Percentiles rank a stretch among this genome's conserved stretches.
phyloP scores from a whole-genome alignment of 2,888 invertebrate genomes.

The Phania funesta region DNA sequence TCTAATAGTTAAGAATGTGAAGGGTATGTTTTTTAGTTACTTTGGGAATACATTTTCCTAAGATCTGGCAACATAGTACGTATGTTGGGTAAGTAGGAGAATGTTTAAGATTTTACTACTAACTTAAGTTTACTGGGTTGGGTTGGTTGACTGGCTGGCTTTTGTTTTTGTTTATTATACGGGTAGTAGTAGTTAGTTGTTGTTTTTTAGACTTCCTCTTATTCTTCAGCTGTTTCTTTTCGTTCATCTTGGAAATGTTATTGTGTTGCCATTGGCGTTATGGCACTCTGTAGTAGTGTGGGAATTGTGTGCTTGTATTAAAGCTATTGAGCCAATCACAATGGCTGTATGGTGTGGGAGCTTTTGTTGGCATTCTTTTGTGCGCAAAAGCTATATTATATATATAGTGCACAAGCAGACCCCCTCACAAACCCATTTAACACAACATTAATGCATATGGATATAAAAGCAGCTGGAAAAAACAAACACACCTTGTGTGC shows the following conservation, averaged over 20 bases:
- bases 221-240: constrained; percentile 27
- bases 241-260: constrained; percentile 58
- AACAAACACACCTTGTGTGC: background rate
- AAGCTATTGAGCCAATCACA: constrained; percentile 79
- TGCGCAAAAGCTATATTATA: constrained; percentile 72
- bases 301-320: constrained; percentile 65
- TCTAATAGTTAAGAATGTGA: too few species aligned
- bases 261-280: constrained; percentile 68
- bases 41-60: too few species aligned
- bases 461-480: background rate
- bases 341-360: constrained; percentile 78
- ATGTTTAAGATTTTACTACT: constrained; percentile 29
- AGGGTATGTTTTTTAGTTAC: too few species aligned
- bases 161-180: constrained; percentile 52
- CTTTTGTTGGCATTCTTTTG: constrained; percentile 75
- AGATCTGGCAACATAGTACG: too few species aligned
- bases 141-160: constrained; percentile 29
- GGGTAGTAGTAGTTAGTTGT: background rate
- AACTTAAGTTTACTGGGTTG: background rate
- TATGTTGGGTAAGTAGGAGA: background rate
- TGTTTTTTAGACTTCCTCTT: constrained; percentile 39
- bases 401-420: background rate
- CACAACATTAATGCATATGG: background rate
- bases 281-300: constrained; percentile 61
- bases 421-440: background rate